Base-by-base conservation (phyloP, 2,888 invertebrate species). In the Metallyticus violacea region DNA sequence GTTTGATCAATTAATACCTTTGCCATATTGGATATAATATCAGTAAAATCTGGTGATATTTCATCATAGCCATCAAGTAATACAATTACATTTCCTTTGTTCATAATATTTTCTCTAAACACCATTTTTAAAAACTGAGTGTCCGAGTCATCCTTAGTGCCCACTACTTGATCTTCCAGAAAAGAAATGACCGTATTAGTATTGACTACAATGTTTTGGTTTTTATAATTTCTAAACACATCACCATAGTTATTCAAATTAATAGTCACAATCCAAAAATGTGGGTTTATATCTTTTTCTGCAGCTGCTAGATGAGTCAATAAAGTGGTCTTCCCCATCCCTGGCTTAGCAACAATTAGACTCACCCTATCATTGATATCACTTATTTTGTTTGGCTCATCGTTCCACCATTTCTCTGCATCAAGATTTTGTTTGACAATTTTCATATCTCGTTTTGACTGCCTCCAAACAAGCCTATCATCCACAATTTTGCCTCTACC, bases 11-110 rank as follows among this genome's bases (percentile, higher is more conserved):
- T 85, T 2, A 87, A 28, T 15, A 40, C 9, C 29, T 80, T 86
- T 15, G 86, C 26, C 29, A 87, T 30, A 15, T 22, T 29, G 1
- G 79, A 30, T 22, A 86, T 62, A 1, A 25, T 79, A 26, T 85
- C 81, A 4, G 40, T 85, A n/a, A 79, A 85, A 1, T n/a, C 6
- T 5, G 87, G 86, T 79, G 79, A 79, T 7, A 88, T 82, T 30
- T 88, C 88, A 80, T 88, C 88, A 78, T 87, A 86, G 6, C 87
- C 87, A 84, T 88, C 88, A 85, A 88, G 81, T 28, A 87, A 26
- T 6, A 87, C 9, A 9, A 81, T 76, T 29, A 88, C 81, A 22
- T 80, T 85, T 22, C 85, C 85, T 62, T 15, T 28, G 9, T 77
- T 7, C 7, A 26, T 5, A 2, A 85, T 77, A 25, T 76, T 77